A percentile compares a stretch with the other conserved stretches of the same genome.
Conservation (phyloP, 2,113 vertebrate species). For the Aegotheles bennettii region DNA sequence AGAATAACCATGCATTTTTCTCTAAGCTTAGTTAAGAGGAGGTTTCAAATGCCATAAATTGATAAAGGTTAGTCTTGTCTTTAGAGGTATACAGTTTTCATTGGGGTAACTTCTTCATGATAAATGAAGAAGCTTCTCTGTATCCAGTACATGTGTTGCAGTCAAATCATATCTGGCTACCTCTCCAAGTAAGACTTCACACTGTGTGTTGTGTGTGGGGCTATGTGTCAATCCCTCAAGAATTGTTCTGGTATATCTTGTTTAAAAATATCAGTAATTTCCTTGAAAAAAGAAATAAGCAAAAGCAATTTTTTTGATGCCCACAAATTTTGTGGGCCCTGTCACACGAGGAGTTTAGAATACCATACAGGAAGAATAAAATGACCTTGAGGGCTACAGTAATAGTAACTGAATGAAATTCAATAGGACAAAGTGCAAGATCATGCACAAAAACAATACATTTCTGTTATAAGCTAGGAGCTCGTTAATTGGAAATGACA, state of each 20-base stretch:
- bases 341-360: background rate
- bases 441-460: slow-evolving; percentile 15
- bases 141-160: background rate
- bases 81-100: background rate
- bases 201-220: accelerated
- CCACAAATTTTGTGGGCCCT: background rate
- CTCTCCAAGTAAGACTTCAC: background rate
- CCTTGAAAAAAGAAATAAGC: background rate
- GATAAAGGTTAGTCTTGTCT: background rate
- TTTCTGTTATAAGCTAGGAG: slow-evolving; percentile 35
- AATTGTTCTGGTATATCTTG: background rate
- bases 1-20: background rate
- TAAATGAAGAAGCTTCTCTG: background rate
- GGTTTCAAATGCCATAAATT: background rate
- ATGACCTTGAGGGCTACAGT: slow-evolving; percentile 39
- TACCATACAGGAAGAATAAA: background rate
- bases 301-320: background rate
- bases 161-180: background rate
- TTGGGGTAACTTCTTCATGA: background rate
- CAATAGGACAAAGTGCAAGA: slow-evolving; percentile 49
- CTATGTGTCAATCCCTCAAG: background rate
- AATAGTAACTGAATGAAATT: slow-evolving; percentile 42
- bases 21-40: background rate
- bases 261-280: background rate
- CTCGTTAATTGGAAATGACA: slow-evolving; percentile 54